Percentiles rank a stretch among this genome's conserved stretches.
These are phyloP conservation scores for Eremobia ochroleuca DNA, from an alignment of 2,888 invertebrate genomes.

Conservation along the genomic window DNA sequence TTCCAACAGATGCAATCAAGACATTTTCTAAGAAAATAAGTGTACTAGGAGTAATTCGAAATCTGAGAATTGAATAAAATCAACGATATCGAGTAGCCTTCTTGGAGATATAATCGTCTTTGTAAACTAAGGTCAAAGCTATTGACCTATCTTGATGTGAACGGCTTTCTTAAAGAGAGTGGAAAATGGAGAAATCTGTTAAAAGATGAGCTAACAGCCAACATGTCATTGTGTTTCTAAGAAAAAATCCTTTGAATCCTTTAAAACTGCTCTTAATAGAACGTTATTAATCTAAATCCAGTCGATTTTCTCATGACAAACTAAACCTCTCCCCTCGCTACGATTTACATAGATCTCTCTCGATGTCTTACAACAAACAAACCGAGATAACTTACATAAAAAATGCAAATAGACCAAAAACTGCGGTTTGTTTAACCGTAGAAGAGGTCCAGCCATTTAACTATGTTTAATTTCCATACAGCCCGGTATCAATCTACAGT, in stretches of 20 bases:
- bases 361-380: slow-evolving; percentile 17
- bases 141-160: background rate
- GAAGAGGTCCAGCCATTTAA: slow-evolving; percentile 61
- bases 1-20: slow-evolving; percentile 13
- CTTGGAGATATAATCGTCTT: background rate
- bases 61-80: slow-evolving; percentile 6
- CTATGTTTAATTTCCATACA: slow-evolving; percentile 66
- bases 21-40: slow-evolving; percentile 15
- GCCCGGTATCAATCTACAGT: slow-evolving; percentile 46
- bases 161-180: background rate
- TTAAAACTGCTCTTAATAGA: background rate
- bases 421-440: slow-evolving; percentile 45
- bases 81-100: background rate
- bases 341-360: slow-evolving; percentile 23
- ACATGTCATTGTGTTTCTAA: background rate
- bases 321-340: slow-evolving; percentile 6
- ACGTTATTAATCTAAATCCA: background rate
- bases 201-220: background rate
- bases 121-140: background rate
- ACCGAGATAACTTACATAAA: slow-evolving; percentile 49
- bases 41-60: background rate
- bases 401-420: slow-evolving; percentile 58
- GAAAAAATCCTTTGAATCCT: background rate
- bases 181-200: background rate
- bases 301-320: background rate